phyloP scores from a whole-genome alignment of 2,113 vertebrate species.

The Capricornis sumatraensis region DNA sequence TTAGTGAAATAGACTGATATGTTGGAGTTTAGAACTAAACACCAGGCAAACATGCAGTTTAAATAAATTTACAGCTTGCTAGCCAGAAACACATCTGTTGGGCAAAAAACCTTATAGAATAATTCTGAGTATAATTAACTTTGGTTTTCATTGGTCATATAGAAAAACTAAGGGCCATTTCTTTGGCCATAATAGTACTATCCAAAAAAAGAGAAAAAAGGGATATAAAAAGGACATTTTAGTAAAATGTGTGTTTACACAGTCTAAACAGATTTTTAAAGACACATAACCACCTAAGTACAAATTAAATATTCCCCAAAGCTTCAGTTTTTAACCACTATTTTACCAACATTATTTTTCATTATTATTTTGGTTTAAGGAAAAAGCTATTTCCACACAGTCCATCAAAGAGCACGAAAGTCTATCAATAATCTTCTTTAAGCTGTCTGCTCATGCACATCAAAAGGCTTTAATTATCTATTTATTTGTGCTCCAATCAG shows the following conservation, averaged over 20 bases:
- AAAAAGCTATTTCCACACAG: not conserved
- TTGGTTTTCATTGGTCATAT: not conserved
- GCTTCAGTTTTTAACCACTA: not conserved
- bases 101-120: slow-evolving; percentile 7
- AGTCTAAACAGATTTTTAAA: slow-evolving; percentile 9
- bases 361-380: not conserved
- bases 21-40: slow-evolving; percentile 1
- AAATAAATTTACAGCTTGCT: not conserved
- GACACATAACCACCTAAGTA: not conserved
- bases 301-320: slow-evolving; percentile 14
- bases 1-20: not conserved
- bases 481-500: not conserved
- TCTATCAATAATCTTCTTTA: not conserved
- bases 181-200: not conserved
- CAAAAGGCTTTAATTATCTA: not conserved
- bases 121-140: slow-evolving; percentile 23
- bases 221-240: not conserved
- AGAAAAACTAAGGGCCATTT: slow-evolving; percentile 8
- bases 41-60: not conserved
- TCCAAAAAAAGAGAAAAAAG: not conserved
- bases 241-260: not conserved
- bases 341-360: not conserved
- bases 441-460: not conserved
- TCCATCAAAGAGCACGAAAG: not conserved
- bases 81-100: not conserved